Percentiles rank a stretch among this genome's conserved stretches.
Conservation (phyloP, 2,888 invertebrate species). For the Craniophora ligustri region DNA sequence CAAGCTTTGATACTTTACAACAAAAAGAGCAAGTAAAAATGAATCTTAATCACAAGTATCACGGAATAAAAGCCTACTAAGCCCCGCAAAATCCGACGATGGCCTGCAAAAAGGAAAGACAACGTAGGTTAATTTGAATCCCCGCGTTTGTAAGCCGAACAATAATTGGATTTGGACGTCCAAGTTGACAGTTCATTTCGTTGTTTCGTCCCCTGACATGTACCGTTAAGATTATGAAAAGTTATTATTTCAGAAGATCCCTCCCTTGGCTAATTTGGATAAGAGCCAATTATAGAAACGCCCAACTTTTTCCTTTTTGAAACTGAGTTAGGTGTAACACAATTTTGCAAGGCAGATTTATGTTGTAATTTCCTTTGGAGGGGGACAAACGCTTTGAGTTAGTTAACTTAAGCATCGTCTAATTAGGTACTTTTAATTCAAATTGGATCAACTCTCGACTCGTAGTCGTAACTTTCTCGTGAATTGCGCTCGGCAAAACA, state of each 20-base stretch:
- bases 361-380: constrained; percentile 70
- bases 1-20: constrained; percentile 53
- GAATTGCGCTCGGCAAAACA: constrained; percentile 54
- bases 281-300: constrained; percentile 80
- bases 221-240: constrained; percentile 84
- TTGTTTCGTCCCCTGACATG: constrained; percentile 81
- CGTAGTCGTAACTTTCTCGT: constrained; percentile 51
- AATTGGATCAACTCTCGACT: constrained; percentile 60
- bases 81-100: constrained; percentile 66
- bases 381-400: constrained; percentile 65
- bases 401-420: constrained; percentile 64
- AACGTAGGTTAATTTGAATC: constrained; percentile 83
- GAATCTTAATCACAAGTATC: constrained; percentile 74
- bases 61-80: constrained; percentile 66
- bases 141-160: constrained; percentile 79
- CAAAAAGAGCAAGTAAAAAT: constrained; percentile 67
- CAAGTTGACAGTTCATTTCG: constrained; percentile 86
- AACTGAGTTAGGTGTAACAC: constrained; percentile 74
- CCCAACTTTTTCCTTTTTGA: constrained; percentile 66
- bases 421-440: constrained; percentile 71
- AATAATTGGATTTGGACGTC: constrained; percentile 86
- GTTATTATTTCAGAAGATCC: constrained; percentile 78
- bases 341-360: constrained; percentile 75
- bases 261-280: constrained; percentile 75
- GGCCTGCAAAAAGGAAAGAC: constrained; percentile 73